These are phyloP conservation scores for Aurelia sp. DNA, from an alignment of 30 jellyfish, hydroid and myxozoan species.

Conservation along the genomic window DNA sequence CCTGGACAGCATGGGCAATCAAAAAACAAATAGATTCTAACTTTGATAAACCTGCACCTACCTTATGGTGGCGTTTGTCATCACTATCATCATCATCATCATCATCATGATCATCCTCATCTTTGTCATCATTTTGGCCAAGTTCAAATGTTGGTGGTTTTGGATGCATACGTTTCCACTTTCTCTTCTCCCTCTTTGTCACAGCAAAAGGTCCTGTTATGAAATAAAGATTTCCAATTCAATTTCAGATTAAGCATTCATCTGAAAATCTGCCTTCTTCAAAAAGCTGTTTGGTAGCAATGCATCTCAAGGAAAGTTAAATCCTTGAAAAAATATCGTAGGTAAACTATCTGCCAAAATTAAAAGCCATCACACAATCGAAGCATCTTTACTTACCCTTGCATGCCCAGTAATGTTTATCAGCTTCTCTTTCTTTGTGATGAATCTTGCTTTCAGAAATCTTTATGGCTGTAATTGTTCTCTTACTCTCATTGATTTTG, in stretches of 20 bases:
- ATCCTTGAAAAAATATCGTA: too few species aligned
- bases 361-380: neutral
- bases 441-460: conserved; percentile 61
- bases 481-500: conserved; percentile 33
- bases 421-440: conserved; percentile 21
- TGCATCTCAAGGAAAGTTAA: too few species aligned
- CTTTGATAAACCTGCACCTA: neutral
- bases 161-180: conserved; percentile 44
- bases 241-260: neutral
- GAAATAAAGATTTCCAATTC: neutral
- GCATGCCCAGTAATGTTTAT: conserved; percentile 70
- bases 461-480: conserved; percentile 40
- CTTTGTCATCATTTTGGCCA: conserved; percentile 33
- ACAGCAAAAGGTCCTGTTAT: conserved; percentile 40
- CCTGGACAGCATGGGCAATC: too few species aligned
- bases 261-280: neutral
- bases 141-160: conserved; percentile 43
- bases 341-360: neutral
- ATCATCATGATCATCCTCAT: conserved; percentile 9
- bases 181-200: conserved; percentile 32
- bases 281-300: too few species aligned
- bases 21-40: neutral
- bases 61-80: neutral
- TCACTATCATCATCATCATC: conserved; percentile 51
- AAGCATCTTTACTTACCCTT: conserved; percentile 16